Conservation (phyloP, 1,140 invertebrate species). For the Lepidostoma basale region DNA sequence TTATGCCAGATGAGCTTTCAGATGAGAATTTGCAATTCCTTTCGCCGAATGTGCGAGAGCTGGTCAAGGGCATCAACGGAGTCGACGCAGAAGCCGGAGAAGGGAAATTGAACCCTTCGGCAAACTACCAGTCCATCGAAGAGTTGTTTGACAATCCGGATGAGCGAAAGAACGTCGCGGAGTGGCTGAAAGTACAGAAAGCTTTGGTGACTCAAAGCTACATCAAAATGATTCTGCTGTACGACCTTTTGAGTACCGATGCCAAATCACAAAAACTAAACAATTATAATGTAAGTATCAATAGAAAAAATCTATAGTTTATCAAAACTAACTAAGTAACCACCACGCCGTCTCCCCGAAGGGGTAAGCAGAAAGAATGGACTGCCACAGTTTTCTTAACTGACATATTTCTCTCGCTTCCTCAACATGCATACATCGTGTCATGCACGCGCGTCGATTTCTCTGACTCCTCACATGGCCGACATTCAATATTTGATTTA, state of each 20-base stretch:
- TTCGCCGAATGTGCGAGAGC: conserved; percentile 53
- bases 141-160: conserved; percentile 30
- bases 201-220: conserved; percentile 47
- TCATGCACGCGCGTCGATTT: too few relatives aligned
- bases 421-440: too few relatives aligned
- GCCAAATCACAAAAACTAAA: conserved; percentile 61
- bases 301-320: too few relatives aligned
- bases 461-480: too few relatives aligned
- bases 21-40: conserved; percentile 58
- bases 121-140: conserved; percentile 32
- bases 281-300: conserved; percentile 59
- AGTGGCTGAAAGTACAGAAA: conserved; percentile 36
- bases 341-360: too few relatives aligned
- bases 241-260: conserved; percentile 64
- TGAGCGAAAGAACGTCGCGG: conserved; percentile 17
- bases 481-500: too few relatives aligned
- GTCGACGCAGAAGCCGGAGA: conserved; percentile 1
- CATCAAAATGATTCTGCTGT: conserved; percentile 56
- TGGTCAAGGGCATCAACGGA: conserved; percentile 47
- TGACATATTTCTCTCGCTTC: too few relatives aligned
- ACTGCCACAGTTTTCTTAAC: too few relatives aligned
- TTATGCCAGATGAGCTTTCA: conserved; percentile 36
- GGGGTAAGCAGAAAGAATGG: too few relatives aligned
- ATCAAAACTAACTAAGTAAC: too few relatives aligned
- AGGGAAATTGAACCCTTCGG: conserved; percentile 14